Conservation (phyloP, 2,113 vertebrate genomes). For the Cyprinus carpio region DNA sequence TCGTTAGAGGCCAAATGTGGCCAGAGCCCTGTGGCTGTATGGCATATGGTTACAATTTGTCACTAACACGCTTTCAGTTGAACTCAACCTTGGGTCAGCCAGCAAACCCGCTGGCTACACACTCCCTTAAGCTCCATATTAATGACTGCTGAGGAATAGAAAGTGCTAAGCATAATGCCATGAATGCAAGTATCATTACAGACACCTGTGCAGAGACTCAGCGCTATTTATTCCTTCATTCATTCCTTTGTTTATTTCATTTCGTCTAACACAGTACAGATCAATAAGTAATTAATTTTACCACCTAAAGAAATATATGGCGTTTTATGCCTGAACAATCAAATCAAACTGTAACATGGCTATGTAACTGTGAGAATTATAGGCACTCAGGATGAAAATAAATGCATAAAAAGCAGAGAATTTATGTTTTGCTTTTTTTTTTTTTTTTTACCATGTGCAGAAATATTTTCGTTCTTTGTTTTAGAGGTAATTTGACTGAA, state of each 20-base stretch:
- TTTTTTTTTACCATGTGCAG: background rate
- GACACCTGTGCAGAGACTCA: constrained; percentile 63
- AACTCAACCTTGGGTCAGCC: constrained; percentile 55
- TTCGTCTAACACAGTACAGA: constrained; percentile 69
- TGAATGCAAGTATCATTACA: constrained; percentile 63
- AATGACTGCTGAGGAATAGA: constrained; percentile 70
- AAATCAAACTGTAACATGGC: constrained; percentile 59
- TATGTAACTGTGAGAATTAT: constrained; percentile 51
- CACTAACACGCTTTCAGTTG: constrained; percentile 51
- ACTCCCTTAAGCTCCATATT: constrained; percentile 53
- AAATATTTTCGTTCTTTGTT: background rate
- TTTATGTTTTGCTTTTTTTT: background rate
- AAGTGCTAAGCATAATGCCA: constrained; percentile 69
- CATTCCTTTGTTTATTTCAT: constrained; percentile 74
- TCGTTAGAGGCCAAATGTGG: constrained; percentile 31
- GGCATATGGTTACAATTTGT: constrained; percentile 49
- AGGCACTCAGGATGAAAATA: constrained; percentile 4
- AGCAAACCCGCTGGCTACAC: constrained; percentile 49
- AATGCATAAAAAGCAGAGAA: background rate
- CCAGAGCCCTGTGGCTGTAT: constrained; percentile 38
- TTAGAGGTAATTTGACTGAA: background rate
- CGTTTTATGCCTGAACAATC: constrained; percentile 60
- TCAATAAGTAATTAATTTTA: constrained; percentile 81
- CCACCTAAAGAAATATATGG: constrained; percentile 63
- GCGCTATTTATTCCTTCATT: constrained; percentile 67